These are phyloP conservation scores for Danionella cerebrum DNA, from an alignment of 2,113 vertebrate genomes.

Conservation along the genomic window DNA sequence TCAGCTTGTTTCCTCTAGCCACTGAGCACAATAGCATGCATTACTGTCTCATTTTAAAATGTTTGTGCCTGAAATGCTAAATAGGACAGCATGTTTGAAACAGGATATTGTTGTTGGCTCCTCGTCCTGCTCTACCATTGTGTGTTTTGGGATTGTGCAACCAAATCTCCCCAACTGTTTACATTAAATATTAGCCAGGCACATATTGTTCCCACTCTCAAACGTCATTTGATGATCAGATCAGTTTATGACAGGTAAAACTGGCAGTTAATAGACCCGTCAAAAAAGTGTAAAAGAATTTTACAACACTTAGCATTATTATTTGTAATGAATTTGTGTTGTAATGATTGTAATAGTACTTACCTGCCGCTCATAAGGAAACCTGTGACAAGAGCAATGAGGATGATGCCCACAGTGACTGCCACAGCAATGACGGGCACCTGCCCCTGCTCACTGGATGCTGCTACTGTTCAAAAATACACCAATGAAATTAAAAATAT, in stretches of 20 bases:
- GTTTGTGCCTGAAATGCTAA: constrained; percentile 15
- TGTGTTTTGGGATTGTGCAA: neutral
- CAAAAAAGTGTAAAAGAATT: neutral
- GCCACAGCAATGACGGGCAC: constrained; percentile 88
- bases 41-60: constrained; percentile 2
- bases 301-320: no score
- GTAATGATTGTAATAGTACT: constrained; percentile 38
- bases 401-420: constrained; percentile 86
- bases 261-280: neutral
- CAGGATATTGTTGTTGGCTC: constrained; percentile 30
- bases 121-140: constrained; percentile 14
- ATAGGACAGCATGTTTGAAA: constrained; percentile 21
- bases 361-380: constrained; percentile 97
- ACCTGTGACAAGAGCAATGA: constrained; percentile 85
- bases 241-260: neutral
- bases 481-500: no score
- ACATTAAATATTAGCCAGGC: neutral
- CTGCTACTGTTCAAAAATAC: constrained; percentile 76
- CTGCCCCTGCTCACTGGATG: constrained; percentile 86
- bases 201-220: neutral
- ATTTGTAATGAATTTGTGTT: no score
- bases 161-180: neutral
- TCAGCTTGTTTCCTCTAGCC: neutral
- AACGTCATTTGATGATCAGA: neutral
- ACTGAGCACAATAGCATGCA: neutral